These are phyloP conservation scores for Meteorus colon DNA, from an alignment of 2,888 invertebrate genomes.

Conservation along the genomic window DNA sequence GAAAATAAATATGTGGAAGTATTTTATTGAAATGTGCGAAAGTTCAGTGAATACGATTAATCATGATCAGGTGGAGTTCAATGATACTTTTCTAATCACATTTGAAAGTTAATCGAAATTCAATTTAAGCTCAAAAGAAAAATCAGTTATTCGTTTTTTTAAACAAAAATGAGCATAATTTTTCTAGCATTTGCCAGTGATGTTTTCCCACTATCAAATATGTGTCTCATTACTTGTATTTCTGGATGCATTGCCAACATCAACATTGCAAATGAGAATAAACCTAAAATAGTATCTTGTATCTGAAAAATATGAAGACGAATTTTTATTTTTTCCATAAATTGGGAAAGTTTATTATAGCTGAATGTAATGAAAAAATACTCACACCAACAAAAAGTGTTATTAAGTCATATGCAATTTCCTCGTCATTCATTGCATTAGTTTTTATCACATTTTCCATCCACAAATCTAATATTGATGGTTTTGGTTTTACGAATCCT, in stretches of 20 bases:
- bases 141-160: no score
- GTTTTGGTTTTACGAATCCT: not conserved
- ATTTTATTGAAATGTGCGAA: no score
- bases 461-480: conserved; percentile 4
- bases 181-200: no score
- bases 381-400: not conserved
- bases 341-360: not conserved
- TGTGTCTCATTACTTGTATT: conserved; percentile 1
- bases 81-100: no score
- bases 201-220: not conserved
- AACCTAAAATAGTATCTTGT: conserved; percentile 7
- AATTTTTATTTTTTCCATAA: not conserved
- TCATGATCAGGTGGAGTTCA: no score
- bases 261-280: not conserved
- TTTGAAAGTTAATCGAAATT: no score
- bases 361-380: not conserved
- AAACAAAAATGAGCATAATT: no score
- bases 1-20: no score
- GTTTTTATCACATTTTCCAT: conserved; percentile 3
- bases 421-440: not conserved
- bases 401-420: not conserved
- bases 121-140: no score
- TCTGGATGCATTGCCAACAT: conserved; percentile 32
- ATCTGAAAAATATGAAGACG: not conserved
- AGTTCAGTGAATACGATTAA: no score